Evolutionary conservation across 1,140 invertebrate species (phyloP), one percentile per base, ranked within the genome.

Genomic region (Dendroctonus valens): DNA sequence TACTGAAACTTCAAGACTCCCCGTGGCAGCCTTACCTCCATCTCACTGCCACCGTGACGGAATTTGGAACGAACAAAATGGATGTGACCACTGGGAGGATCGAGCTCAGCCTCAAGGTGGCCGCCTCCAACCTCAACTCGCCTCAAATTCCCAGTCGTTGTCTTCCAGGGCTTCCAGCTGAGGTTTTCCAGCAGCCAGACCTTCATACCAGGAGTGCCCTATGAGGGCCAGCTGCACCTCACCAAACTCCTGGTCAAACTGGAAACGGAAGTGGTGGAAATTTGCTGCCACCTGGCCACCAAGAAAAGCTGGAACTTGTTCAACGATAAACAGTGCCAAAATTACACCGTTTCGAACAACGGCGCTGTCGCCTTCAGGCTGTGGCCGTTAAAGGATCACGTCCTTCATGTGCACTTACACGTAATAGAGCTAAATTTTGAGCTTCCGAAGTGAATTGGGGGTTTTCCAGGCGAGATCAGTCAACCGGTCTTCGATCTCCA

Each of bases 161-260:
- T 46, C 12, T 49, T 44, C 6, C 38, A 60, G 58, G 14, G 8
- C 38, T 70, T 82, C 12, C 78, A 79, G 48, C 54, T 85, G 8
- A 80, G 83, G 67, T 82, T 84, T 57, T 48, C 71, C 2, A 75
- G 81, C 14, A 80, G 79, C 0, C 77, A 79, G 59, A 82, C 82
- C 64, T 88, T 86, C 68, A 85, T 85, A 74, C 80, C 84, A 9
- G 84, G 83, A 15, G 73, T 87, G 52, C 85, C 85, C 2, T 86
- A 84, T 70, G 77, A 83, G 59, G 85, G 84, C 70, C 83, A 83
- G 77, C 75, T 84, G 15, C 67, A 69, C 69, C 40, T 72, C 0
- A 67, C 41, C 7, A 68, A 75, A 26, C 48, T 69, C 41, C 59
- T 68, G 41, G 67, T 65, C 6, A 42, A 70, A 46, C 42, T 75